Percentiles rank a stretch among this genome's conserved stretches.
These are phyloP conservation scores for Euthynnus affinis DNA, from an alignment of 2,797 vertebrate genomes.

Conservation along the genomic window DNA sequence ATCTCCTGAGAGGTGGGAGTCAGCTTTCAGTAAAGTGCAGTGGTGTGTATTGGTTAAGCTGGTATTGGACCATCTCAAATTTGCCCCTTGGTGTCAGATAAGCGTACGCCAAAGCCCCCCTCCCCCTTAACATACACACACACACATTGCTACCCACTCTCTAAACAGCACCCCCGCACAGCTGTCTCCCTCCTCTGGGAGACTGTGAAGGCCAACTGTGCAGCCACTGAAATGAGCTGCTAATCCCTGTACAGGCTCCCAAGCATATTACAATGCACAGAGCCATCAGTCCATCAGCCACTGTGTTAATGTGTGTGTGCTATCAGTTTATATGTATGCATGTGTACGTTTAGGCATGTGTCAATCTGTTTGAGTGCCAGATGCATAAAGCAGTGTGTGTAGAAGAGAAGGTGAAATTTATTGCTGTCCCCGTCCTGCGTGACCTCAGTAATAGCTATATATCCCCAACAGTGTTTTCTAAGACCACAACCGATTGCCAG, in stretches of 20 bases:
- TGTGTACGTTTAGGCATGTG: conserved; percentile 61
- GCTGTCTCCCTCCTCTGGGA: conserved; percentile 79
- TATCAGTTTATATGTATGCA: conserved; percentile 43
- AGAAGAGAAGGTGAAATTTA: conserved; percentile 71
- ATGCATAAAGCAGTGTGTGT: conserved; percentile 56
- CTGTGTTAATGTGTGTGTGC: conserved; percentile 45
- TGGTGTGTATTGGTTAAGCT: conserved; percentile 78
- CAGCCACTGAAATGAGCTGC: conserved; percentile 84
- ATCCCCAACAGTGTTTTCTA: conserved; percentile 51
- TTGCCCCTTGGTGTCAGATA: conserved; percentile 82
- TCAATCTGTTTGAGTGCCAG: conserved; percentile 71
- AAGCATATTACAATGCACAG: conserved; percentile 78
- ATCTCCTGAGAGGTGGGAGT: conserved; percentile 68
- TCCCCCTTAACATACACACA: conserved; percentile 31
- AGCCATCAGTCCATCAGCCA: conserved; percentile 63
- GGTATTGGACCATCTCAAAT: conserved; percentile 81
- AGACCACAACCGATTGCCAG: conserved; percentile 54
- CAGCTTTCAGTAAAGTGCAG: conserved; percentile 77
- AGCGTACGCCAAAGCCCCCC: conserved; percentile 52
- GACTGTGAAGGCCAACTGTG: conserved; percentile 79
- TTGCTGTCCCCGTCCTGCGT: conserved; percentile 60
- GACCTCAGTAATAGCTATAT: conserved; percentile 73
- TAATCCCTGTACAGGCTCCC: conserved; percentile 83
- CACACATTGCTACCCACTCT: conserved; percentile 39
- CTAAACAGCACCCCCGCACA: conserved; percentile 69